Base-by-base conservation (phyloP, 2,113 vertebrate species). In the Epinephelus cyanopodus region DNA sequence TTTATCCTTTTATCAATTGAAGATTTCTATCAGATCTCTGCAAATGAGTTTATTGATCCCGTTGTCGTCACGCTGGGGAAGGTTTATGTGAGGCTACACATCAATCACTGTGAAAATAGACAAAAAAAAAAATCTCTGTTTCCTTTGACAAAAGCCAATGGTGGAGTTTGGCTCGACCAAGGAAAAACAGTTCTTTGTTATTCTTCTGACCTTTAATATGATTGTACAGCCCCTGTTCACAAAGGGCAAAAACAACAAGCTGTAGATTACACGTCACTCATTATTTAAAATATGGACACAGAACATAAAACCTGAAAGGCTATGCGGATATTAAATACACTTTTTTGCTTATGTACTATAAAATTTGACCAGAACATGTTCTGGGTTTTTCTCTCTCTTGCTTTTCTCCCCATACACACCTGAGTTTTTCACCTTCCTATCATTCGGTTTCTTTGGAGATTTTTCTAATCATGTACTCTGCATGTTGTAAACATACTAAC, bases 161-260 rank as follows among this genome's bases (percentile, higher is more conserved):
- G n/a, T 53, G 33, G 33, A 77, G 56, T 70, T 68, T 69, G 64
- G 37, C 29, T 42, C 33, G 57, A 79, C 48, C 53, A 61, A 91
- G 82, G 67, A 87, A 90, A 45, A 90, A 87, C 79, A 74, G 69
- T 85, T 90, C 25, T 90, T 87, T 91, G 74, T 81, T 92, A 77
- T 90, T 90, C 84, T 66, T 58, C 74, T 93, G 94, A 94, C 93
- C 93, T 95, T 94, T 95, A 84, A 86, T 86, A 58, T 91, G 87
- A 91, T 90, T 92, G 86, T 87, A 76, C 72, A 82, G 82, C 52
- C 66, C 29, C 68, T 87, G 74, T 79, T 88, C 77, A 84, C 77
- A 94, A 93, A 92, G 93, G 92, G 91, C 87, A 93, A 74, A 84
- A 89, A 76, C 78, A 92, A 87, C 93, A 87, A 91, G 84, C 87